Evolutionary conservation across 53 echinoderm and acorn worm species (phyloP).

Genomic region (Echinometra lucunter): DNA sequence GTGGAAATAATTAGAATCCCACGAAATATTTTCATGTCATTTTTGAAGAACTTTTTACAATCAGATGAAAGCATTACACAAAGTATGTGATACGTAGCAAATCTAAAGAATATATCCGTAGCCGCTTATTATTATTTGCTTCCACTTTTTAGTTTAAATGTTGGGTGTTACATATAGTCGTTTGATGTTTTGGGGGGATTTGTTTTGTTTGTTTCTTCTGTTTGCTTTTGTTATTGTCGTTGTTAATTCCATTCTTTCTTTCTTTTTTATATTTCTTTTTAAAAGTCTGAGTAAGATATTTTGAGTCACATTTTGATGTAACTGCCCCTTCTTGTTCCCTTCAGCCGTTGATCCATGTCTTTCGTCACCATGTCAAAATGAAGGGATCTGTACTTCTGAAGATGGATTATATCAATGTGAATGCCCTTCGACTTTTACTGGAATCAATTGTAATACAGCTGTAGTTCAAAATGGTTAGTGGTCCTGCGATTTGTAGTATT

Average conservation of each 20-base stretch:
- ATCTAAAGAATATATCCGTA: neutral
- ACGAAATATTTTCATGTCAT: neutral
- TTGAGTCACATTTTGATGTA: neutral
- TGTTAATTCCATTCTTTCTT: too few species aligned
- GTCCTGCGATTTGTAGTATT: neutral
- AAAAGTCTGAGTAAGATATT: neutral
- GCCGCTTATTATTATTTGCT: neutral
- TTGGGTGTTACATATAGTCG: neutral
- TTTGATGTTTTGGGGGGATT: neutral
- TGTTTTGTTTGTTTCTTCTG: neutral
- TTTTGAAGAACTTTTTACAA: neutral
- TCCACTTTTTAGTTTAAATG: neutral
- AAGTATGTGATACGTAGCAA: neutral
- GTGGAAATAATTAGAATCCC: neutral
- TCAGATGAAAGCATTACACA: constrained; percentile 26
- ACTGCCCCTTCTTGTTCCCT: neutral
- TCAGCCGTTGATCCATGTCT: constrained; percentile 54
- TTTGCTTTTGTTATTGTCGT: too few species aligned
- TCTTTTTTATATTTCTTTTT: too few species aligned
- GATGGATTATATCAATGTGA: neutral
- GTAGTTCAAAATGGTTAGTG: constrained; percentile 49
- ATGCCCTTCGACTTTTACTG: constrained; percentile 37
- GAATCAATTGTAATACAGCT: constrained; percentile 53
- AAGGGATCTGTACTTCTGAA: constrained; percentile 13
- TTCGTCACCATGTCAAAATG: constrained; percentile 44